Base-by-base conservation (phyloP, 2,797 vertebrate genomes). In the Hydrolagus colliei region DNA sequence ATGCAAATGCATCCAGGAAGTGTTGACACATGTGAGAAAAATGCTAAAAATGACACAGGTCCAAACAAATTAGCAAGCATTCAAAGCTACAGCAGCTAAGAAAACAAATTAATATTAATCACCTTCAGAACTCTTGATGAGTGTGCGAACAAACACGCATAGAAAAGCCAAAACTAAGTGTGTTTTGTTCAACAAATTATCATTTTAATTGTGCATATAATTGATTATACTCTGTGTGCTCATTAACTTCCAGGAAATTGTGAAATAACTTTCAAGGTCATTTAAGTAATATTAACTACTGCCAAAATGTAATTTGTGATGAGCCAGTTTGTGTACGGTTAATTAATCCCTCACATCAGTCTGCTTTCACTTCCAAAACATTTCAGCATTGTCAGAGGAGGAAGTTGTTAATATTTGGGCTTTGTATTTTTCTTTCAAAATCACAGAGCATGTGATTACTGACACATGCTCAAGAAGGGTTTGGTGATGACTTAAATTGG, bases 141-240 rank as follows among this genome's bases (percentile, higher is more conserved):
- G 71, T 52, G 59, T 89, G 85, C 80, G 88, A 87, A 89, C 88
- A 88, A 91, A 87, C 73, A 75, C 32, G 35, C 71, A 63, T 41
- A 86, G 86, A 86, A 72, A 86, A 87, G 86, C 82, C 87, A 89
- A 87, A 89, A 84, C 18, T 0, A 86, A 87, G 77, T 90, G 88
- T 86, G 89, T 88, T 91, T 88, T 91, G 87, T 90, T 90, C 90
- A 90, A 91, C 88, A 91, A 92, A 93, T 92, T 92, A 88, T 91
- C 87, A 92, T 93, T 93, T 93, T 93, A 94, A 93, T 94, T 93
- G 90, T 90, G 90, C 89, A 86, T 67, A 85, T 92, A 94, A 94
- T 91, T 94, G 92, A 93, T 93, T 93, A 91, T 92, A 90, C 87
- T 89, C 89, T 90, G 89, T 87, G 87, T 92, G 90, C 88, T 93